Conservation (phyloP, 2,797 vertebrate species). For the Anguilla pacifica region DNA sequence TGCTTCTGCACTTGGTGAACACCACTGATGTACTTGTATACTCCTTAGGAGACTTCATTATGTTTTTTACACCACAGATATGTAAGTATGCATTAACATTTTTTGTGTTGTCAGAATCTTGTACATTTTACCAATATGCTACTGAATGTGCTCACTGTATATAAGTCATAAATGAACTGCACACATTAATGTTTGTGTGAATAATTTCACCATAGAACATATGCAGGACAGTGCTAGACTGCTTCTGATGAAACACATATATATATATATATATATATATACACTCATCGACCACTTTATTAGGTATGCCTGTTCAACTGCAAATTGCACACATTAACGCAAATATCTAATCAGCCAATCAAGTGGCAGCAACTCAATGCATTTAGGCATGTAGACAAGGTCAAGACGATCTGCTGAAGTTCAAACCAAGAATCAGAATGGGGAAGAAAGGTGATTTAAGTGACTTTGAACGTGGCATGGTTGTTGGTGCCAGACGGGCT, state of each 20-base stretch:
- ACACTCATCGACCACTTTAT: too few relatives aligned
- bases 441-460: too few relatives aligned
- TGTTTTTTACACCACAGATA: background rate
- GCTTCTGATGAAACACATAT: background rate
- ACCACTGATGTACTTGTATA: background rate
- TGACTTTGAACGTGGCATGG: too few relatives aligned
- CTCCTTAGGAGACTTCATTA: background rate
- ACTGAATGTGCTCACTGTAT: background rate
- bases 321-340: too few relatives aligned
- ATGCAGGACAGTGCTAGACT: background rate
- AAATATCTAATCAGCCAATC: too few relatives aligned
- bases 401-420: too few relatives aligned
- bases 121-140: background rate
- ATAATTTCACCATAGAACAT: background rate
- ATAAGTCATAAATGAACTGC: background rate
- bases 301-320: too few relatives aligned
- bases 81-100: background rate
- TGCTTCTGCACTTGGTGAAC: background rate
- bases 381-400: too few relatives aligned
- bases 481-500: too few relatives aligned
- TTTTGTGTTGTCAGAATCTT: background rate
- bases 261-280: background rate
- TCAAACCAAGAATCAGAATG: too few relatives aligned
- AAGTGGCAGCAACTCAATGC: too few relatives aligned
- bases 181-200: too few relatives aligned